Evolutionary conservation across 2,797 vertebrate genomes (phyloP).

Genomic region (Labeo calbasu): DNA sequence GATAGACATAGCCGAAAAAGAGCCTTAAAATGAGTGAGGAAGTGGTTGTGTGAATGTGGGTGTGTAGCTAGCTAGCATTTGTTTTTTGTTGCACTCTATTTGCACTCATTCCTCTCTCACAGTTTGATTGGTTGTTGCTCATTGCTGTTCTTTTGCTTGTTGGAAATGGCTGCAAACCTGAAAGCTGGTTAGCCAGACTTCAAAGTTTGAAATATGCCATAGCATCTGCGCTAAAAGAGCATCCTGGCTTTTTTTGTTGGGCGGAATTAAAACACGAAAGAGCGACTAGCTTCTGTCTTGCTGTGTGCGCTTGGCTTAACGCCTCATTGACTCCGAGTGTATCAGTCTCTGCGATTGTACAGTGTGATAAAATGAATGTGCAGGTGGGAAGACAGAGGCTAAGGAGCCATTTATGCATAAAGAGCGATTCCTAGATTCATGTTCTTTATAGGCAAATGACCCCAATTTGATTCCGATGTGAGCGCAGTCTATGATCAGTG

Average conservation of each 20-base stretch:
- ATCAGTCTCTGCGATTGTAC: conserved; percentile 5
- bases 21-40: not conserved
- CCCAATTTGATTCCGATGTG: conserved; percentile 72
- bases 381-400: conserved; percentile 24
- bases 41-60: not conserved
- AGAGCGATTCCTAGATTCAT: conserved; percentile 73
- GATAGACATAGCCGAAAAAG: not conserved
- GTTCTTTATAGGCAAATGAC: conserved; percentile 80
- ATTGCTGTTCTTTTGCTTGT: not conserved
- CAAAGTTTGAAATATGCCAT: not conserved
- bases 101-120: not conserved
- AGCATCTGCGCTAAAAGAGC: not conserved
- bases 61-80: not conserved
- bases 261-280: not conserved
- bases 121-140: not conserved
- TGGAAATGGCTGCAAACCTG: not conserved
- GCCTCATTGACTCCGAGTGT: not conserved
- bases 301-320: not conserved
- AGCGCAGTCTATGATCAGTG: conserved; percentile 41
- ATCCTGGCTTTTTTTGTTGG: not conserved
- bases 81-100: not conserved
- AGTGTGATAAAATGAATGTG: conserved; percentile 10
- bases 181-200: not conserved
- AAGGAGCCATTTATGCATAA: conserved; percentile 73
- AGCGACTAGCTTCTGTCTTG: not conserved